These are phyloP conservation scores for Tromatobia lineatoria DNA, from an alignment of 2,888 invertebrate species.

Conservation along the genomic window DNA sequence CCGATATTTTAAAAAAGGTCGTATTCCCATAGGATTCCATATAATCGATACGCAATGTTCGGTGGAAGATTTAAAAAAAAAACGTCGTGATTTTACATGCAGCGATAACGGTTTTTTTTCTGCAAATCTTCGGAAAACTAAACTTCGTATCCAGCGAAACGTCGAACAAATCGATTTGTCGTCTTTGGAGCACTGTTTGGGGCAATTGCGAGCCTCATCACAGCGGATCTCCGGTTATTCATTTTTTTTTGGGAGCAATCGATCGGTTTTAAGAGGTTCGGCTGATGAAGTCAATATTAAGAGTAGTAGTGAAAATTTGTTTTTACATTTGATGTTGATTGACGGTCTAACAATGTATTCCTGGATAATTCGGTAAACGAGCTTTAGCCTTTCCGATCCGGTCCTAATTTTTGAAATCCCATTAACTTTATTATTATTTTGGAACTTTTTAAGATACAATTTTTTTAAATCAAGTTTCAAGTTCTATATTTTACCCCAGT, in stretches of 20 bases:
- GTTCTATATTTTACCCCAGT: too few species aligned
- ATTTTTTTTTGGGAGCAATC: constrained; percentile 29
- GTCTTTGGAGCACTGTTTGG: constrained; percentile 30
- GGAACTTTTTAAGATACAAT: too few species aligned
- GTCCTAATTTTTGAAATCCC: too few species aligned
- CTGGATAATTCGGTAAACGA: too few species aligned
- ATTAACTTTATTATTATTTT: too few species aligned
- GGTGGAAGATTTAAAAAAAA: constrained; percentile 17
- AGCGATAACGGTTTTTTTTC: constrained; percentile 12
- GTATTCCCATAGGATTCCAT: constrained; percentile 29
- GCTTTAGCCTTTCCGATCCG: too few species aligned
- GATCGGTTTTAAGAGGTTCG: constrained; percentile 19
- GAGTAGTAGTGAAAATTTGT: background rate
- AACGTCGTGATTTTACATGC: constrained; percentile 16
- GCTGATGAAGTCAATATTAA: constrained; percentile 6
- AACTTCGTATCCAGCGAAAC: constrained; percentile 1
- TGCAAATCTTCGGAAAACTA: background rate
- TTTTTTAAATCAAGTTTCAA: too few species aligned
- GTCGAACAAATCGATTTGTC: constrained; percentile 28
- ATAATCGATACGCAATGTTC: constrained; percentile 21
- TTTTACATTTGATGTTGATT: too few species aligned
- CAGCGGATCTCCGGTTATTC: constrained; percentile 33
- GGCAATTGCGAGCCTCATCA: constrained; percentile 18
- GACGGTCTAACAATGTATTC: too few species aligned
- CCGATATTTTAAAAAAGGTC: background rate